Percentiles rank a stretch among this genome's conserved stretches.
Evolutionary conservation across 1,140 invertebrate genomes (phyloP).

Genomic region (Magallana ariakensis): DNA sequence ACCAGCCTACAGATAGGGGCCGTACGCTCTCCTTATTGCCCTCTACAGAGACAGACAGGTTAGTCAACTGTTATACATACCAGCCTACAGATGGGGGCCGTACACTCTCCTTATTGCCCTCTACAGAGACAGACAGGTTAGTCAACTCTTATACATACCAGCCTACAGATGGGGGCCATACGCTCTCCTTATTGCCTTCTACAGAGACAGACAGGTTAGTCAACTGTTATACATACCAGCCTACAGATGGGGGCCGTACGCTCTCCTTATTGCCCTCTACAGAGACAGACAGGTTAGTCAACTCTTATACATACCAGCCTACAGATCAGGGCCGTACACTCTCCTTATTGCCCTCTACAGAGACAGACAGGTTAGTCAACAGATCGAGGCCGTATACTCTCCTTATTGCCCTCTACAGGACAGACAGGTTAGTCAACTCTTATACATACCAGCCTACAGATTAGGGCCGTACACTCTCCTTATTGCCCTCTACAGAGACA

Average conservation of each 20-base stretch:
- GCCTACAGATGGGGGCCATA: constrained; percentile 82
- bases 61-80: constrained; percentile 78
- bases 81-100: constrained; percentile 81
- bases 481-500: constrained; percentile 79
- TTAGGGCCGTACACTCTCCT: constrained; percentile 84
- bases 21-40: constrained; percentile 84
- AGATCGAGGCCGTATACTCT: constrained; percentile 84
- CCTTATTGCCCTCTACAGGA: constrained; percentile 81
- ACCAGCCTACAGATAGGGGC: constrained; percentile 82
- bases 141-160: constrained; percentile 80
- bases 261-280: constrained; percentile 82
- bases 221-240: constrained; percentile 76
- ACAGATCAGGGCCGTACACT: constrained; percentile 81
- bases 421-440: constrained; percentile 64
- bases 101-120: constrained; percentile 84
- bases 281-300: constrained; percentile 71
- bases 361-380: constrained; percentile 62
- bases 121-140: constrained; percentile 75
- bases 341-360: no score
- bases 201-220: constrained; percentile 74
- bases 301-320: constrained; percentile 78
- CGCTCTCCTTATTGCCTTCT: constrained; percentile 83
- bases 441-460: constrained; percentile 82
- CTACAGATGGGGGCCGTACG: constrained; percentile 83
- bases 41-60: constrained; percentile 76